Conservation (phyloP, 2,888 invertebrate genomes). For the Brachyptera putata region DNA sequence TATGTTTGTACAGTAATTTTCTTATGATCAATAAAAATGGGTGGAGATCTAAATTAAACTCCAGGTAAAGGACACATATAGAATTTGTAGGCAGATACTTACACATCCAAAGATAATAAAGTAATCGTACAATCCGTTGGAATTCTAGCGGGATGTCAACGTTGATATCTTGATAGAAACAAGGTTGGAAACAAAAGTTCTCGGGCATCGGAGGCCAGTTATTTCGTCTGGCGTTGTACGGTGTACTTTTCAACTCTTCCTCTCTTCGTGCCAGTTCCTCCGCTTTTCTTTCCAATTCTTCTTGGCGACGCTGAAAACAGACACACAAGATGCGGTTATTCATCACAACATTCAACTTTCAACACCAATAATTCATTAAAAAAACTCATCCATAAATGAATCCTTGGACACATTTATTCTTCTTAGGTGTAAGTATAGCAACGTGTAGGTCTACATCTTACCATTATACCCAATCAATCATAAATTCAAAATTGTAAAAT, state of each 20-base stretch:
- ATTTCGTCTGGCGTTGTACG: slow-evolving; percentile 66
- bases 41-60: too few species aligned
- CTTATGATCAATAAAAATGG: too few species aligned
- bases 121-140: slow-evolving; percentile 89
- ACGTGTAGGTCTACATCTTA: too few species aligned
- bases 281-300: slow-evolving; percentile 88
- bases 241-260: slow-evolving; percentile 67
- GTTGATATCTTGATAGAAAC: slow-evolving; percentile 99
- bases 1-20: too few species aligned
- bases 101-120: slow-evolving; percentile 98
- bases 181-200: slow-evolving; percentile 90
- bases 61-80: too few species aligned
- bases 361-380: too few species aligned
- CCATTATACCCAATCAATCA: too few species aligned
- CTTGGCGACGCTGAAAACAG: slow-evolving; percentile 66
- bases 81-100: too few species aligned
- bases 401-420: background rate
- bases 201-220: slow-evolving; percentile 98
- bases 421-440: background rate
- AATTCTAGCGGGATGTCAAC: slow-evolving; percentile 98
- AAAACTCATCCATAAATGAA: too few species aligned
- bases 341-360: too few species aligned
- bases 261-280: slow-evolving; percentile 84
- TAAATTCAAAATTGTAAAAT: too few species aligned
- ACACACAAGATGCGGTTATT: too few species aligned